Evolutionary conservation across 2,888 invertebrate species (phyloP).

Genomic region (Drosophila colorata): DNA sequence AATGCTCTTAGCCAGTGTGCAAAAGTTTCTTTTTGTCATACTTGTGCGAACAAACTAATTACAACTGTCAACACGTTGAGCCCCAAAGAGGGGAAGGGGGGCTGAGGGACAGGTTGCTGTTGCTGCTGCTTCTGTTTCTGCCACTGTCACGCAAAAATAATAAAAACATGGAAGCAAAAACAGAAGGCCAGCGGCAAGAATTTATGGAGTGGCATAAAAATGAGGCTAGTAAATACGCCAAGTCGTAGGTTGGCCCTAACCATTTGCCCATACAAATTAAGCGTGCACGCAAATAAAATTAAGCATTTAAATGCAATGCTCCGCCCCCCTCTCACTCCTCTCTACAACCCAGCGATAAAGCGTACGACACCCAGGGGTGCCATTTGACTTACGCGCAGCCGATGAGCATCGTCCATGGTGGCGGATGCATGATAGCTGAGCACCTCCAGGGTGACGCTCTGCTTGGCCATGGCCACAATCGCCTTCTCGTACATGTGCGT

Average conservation of each 20-base stretch:
- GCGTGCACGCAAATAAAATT: conserved; percentile 64
- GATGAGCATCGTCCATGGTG: conserved; percentile 94
- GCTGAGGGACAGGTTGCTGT: conserved; percentile 33
- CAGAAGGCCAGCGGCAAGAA: conserved; percentile 40
- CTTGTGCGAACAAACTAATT: conserved; percentile 81
- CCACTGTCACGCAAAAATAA: conserved; percentile 59
- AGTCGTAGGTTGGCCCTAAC: conserved; percentile 8
- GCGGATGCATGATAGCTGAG: conserved; percentile 98
- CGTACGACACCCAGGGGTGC: conserved; percentile 40
- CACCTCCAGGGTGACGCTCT: conserved; percentile 96
- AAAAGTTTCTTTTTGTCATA: conserved; percentile 75
- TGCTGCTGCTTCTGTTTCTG: conserved; percentile 38
- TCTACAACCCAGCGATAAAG: neutral
- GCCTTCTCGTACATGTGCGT: conserved; percentile 99
- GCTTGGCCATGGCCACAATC: conserved; percentile 97
- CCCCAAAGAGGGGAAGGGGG: neutral
- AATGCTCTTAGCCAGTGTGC: conserved; percentile 51
- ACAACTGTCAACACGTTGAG: conserved; percentile 79
- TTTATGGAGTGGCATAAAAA: conserved; percentile 68
- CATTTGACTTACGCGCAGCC: conserved; percentile 90
- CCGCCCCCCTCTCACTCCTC: neutral
- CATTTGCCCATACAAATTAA: conserved; percentile 60
- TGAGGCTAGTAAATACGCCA: conserved; percentile 32
- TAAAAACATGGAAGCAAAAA: conserved; percentile 42
- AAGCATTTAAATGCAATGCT: conserved; percentile 62